A percentile compares a stretch with the other conserved stretches of the same genome.
Conservation (phyloP, 2,888 invertebrate genomes). For the Cheilosia scutellata region DNA sequence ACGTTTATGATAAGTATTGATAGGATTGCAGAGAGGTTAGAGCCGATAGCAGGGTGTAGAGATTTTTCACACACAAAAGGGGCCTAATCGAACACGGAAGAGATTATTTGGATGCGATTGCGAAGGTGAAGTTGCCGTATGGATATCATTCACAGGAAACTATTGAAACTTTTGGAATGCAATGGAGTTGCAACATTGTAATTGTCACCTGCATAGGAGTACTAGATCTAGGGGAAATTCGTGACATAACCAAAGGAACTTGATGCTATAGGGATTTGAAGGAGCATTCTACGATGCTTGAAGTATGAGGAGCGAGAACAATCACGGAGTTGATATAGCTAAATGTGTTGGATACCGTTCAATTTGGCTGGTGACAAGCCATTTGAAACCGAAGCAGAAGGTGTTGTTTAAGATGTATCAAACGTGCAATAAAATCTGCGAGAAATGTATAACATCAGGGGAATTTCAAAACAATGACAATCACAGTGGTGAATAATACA, state of each 20-base stretch:
- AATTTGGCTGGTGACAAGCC: too few species aligned
- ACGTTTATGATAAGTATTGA: slow-evolving; percentile 68
- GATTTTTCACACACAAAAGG: slow-evolving; percentile 32
- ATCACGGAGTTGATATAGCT: too few species aligned
- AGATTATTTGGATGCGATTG: slow-evolving; percentile 51
- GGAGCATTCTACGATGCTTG: too few species aligned
- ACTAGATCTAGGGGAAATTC: not conserved
- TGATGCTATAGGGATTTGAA: too few species aligned
- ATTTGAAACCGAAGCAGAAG: too few species aligned
- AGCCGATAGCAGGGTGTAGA: not conserved
- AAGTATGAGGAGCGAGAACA: too few species aligned
- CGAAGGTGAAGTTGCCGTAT: slow-evolving; percentile 13
- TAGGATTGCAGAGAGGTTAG: slow-evolving; percentile 32
- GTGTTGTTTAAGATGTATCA: too few species aligned
- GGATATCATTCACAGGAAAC: not conserved
- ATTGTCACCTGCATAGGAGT: not conserved
- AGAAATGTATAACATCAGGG: too few species aligned
- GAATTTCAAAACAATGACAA: too few species aligned
- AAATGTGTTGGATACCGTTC: too few species aligned
- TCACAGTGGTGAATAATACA: too few species aligned
- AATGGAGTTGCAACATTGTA: not conserved
- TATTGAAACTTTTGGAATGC: not conserved
- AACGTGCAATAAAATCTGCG: too few species aligned
- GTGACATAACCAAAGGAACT: not conserved
- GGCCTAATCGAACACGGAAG: slow-evolving; percentile 54